Evolutionary conservation across 2,797 vertebrate species (phyloP), one percentile per base, ranked within the genome.

Genomic region (Rhincodon typus): DNA sequence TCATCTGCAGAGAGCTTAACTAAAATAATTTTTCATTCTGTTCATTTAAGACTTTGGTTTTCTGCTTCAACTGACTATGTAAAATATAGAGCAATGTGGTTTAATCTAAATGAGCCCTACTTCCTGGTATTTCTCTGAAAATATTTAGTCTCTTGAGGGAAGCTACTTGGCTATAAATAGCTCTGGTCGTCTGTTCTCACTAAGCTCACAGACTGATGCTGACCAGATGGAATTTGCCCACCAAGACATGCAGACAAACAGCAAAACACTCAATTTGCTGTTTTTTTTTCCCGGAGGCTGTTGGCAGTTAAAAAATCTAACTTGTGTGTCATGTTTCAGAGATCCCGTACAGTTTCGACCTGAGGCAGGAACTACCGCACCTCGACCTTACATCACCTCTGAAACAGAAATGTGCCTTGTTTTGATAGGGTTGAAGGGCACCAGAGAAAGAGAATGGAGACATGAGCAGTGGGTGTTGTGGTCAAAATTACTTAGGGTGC

Each of bases 51-150:
- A 38, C 62, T 21, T 69, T 69, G 90, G 90, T 23, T 69, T n/a
- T 21, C 66, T 69, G 62, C 70, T 95, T 46, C 69, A 77, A 95
- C 67, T 77, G 67, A 74, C 67, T 70, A 95, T 77, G 69, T 77
- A 57, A 95, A 95, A 95, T 74, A 77, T 77, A 95, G 46, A 95
- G 94, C 50, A 50, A 19, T 95, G 94, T 34, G 42, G 94, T 95
- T 95, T 95, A 77, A 72, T 50, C 94, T 95, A 95, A 95, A 77
- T 77, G 69, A 95, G 70, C 46, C 70, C 70, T 74, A 95, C 72
- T 95, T 95, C 94, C 94, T 95, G 94, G 94, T 74, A 53, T 95
- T 74, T 94, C 72, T 95, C 72, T 77, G 94, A 95, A 95, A 95
- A 95, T 95, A 77, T 95, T 95, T 95, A 95, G 94, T 95, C 94